These are phyloP conservation scores for Brachionus koreanus DNA, from an alignment of 1,140 invertebrate species.

Conservation along the genomic window DNA sequence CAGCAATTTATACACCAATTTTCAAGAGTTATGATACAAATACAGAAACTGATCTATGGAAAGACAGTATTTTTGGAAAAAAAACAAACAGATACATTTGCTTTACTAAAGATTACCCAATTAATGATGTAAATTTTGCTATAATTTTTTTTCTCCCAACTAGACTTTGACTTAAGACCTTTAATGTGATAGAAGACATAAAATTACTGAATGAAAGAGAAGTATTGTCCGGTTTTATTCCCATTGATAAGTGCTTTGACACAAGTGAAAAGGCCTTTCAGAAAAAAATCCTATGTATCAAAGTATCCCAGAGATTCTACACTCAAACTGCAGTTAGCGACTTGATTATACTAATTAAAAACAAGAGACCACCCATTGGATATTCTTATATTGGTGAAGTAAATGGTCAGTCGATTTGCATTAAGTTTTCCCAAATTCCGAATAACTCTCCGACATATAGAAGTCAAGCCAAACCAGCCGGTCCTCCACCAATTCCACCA, in stretches of 20 bases:
- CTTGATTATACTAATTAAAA: slow-evolving; percentile 30
- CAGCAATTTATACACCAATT: slow-evolving; percentile 18
- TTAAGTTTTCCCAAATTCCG: slow-evolving; percentile 29
- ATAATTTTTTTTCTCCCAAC: neutral
- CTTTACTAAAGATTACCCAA: slow-evolving; percentile 42
- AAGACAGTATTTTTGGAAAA: slow-evolving; percentile 32
- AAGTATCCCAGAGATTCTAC: slow-evolving; percentile 24
- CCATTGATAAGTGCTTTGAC: slow-evolving; percentile 34
- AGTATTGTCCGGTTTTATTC: slow-evolving; percentile 1
- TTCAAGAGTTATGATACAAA: slow-evolving; percentile 25
- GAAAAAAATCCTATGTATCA: slow-evolving; percentile 22
- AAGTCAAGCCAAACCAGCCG: neutral
- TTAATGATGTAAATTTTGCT: neutral
- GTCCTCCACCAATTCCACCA: slow-evolving; percentile 22
- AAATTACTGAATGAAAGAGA: slow-evolving; percentile 39
- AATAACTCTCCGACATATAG: neutral
- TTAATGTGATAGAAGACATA: slow-evolving; percentile 40
- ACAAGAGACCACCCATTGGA: neutral
- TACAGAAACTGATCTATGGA: slow-evolving; percentile 40
- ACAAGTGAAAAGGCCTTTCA: slow-evolving; percentile 37
- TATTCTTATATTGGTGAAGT: slow-evolving; percentile 42
- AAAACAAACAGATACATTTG: slow-evolving; percentile 39
- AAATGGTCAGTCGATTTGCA: slow-evolving; percentile 40
- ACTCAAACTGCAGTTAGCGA: slow-evolving; percentile 37
- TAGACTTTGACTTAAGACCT: slow-evolving; percentile 4